These are phyloP conservation scores for Catocala sponsa DNA, from an alignment of 2,888 invertebrate genomes.

Conservation along the genomic window DNA sequence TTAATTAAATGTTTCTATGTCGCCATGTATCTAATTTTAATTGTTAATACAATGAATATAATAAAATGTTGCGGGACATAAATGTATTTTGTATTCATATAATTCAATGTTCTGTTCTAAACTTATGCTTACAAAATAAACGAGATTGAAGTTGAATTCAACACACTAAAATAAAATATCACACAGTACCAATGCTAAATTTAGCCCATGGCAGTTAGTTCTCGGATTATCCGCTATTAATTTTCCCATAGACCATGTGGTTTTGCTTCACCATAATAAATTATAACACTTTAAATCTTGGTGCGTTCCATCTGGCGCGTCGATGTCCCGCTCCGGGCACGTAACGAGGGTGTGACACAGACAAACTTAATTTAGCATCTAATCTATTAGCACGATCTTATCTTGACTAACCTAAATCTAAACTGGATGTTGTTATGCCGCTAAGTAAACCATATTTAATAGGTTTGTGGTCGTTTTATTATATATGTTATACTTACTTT, in stretches of 20 bases:
- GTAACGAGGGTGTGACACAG: constrained; percentile 73
- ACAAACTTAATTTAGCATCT: constrained; percentile 70
- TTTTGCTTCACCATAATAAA: constrained; percentile 61
- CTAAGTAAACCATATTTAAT: constrained; percentile 12
- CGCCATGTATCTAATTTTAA: too few relatives aligned
- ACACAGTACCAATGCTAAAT: constrained; percentile 7
- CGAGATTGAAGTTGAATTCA: too few relatives aligned
- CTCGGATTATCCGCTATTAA: constrained; percentile 61
- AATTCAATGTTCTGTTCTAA: too few relatives aligned
- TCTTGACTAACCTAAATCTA: constrained; percentile 56
- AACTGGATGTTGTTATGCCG: constrained; percentile 42
- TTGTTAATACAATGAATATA: too few relatives aligned
- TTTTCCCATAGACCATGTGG: constrained; percentile 60
- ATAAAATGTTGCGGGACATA: too few relatives aligned
- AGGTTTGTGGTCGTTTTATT: neutral
- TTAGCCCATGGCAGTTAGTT: constrained; percentile 50
- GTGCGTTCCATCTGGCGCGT: constrained; percentile 60
- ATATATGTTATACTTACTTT: too few relatives aligned
- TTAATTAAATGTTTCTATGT: too few relatives aligned
- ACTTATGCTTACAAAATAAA: too few relatives aligned
- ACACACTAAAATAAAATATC: too few relatives aligned
- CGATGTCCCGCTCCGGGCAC: constrained; percentile 45
- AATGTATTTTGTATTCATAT: too few relatives aligned
- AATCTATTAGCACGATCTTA: constrained; percentile 70
- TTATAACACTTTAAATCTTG: constrained; percentile 60